Evolutionary conservation across 2,888 invertebrate genomes (phyloP), one percentile per base, ranked within the genome.

Genomic region (Synanthedon formicaeformis): DNA sequence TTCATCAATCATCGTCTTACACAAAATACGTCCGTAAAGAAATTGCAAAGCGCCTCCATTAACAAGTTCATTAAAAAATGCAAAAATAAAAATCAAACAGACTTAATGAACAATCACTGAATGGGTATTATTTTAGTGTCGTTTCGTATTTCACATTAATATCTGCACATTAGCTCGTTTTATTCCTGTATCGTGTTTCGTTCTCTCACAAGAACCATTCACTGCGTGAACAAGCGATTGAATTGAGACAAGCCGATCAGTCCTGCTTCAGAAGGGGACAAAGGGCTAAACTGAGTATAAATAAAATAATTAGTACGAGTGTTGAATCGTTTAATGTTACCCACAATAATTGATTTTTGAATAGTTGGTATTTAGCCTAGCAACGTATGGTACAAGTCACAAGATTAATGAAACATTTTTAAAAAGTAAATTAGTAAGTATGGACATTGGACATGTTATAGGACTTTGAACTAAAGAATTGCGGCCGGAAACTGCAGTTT

Each of bases 281-380:
- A 45, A 45, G 45, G 65, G 68, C 66, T 23, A 49, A 59, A 34
- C 34, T 34, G 58, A 53, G 57, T 60, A 60, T 63, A 75, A 75
- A 79, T 75, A 75, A 73, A 79, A 81, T 82, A 83, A 83, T 84
- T 84, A 82, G 81, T 81, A 69, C 65, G 75, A 74, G 82, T 80
- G 83, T 80, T 78, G 77, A 74, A 63, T 68, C 73, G 73, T 73
- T 77, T 75, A 76, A 59, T 61, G 66, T 75, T 73, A 75, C 73
- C 64, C 63, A 67, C 65, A 63, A 67, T 75, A 65, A 75, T 71
- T 74, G 66, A 69, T 70, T 67, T 73, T 71, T 72, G 69, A 77
- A 75, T 71, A 60, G 65, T 60, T 61, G 50, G 53, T 51, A 45
- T 16, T 49, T 49, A 16, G 16, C 13, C 13, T 49, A 23, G 49